Percentiles rank a stretch among this genome's conserved stretches.
phyloP scores from a whole-genome alignment of 2,888 invertebrate species.

The Lypha dubia region DNA sequence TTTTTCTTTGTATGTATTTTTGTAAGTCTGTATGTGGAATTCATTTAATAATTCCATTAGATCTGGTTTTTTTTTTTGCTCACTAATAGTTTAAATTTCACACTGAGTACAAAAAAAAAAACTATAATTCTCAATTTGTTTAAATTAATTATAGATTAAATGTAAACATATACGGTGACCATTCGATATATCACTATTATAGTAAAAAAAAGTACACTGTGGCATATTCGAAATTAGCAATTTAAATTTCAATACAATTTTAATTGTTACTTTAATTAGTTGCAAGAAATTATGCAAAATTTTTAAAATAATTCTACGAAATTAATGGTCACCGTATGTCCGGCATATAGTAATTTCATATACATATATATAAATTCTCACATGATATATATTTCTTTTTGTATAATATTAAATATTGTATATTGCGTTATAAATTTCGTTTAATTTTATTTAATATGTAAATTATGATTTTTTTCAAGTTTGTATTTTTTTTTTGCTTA shows the following conservation, averaged over 20 bases:
- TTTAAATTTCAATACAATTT: no score
- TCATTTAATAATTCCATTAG: constrained; percentile 59
- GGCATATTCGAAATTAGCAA: no score
- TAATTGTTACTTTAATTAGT: no score
- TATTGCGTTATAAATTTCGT: constrained; percentile 71
- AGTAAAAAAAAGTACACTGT: no score
- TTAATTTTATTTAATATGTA: constrained; percentile 47
- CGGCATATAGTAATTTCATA: constrained; percentile 55
- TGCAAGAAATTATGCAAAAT: no score
- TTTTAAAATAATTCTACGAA: not conserved
- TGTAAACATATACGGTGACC: constrained; percentile 42
- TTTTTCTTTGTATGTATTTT: no score
- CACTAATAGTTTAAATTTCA: no score
- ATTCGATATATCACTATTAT: not conserved
- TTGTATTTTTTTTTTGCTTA: constrained; percentile 43
- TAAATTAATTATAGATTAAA: constrained; percentile 41
- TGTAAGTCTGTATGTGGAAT: constrained; percentile 34
- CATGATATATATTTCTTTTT: constrained; percentile 68
- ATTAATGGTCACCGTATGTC: not conserved
- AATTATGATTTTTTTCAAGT: constrained; percentile 34
- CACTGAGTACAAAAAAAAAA: no score
- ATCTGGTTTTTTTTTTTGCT: constrained; percentile 26
- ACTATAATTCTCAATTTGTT: constrained; percentile 49
- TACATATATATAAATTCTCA: constrained; percentile 69
- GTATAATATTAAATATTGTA: constrained; percentile 68